Conservation (phyloP, 2,113 vertebrate species). For the Hylia prasina region DNA sequence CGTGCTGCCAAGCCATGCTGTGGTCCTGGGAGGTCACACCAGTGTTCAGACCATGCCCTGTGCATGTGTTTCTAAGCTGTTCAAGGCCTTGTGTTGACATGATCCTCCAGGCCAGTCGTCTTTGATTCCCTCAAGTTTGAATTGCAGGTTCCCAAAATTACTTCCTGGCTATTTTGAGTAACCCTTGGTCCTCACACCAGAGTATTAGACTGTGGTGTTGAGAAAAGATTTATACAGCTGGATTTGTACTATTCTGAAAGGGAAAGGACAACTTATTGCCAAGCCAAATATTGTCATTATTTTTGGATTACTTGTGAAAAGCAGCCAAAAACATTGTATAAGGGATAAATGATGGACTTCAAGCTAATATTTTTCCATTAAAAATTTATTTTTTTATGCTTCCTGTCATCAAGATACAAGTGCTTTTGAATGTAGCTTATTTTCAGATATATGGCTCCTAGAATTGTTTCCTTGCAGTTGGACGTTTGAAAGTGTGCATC, state of each 20-base stretch:
- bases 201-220: background rate
- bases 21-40: background rate
- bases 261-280: slow-evolving; percentile 27
- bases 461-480: slow-evolving; percentile 18
- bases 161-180: slow-evolving; percentile 21
- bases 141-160: background rate
- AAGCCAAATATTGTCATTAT: slow-evolving; percentile 52
- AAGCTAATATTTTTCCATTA: slow-evolving; percentile 63
- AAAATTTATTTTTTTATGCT: slow-evolving; percentile 62
- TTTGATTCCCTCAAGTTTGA: background rate
- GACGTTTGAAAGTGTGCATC: background rate
- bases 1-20: background rate
- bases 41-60: background rate
- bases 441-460: background rate
- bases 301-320: slow-evolving; percentile 48
- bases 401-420: background rate
- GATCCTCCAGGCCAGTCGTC: background rate
- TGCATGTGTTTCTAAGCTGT: background rate
- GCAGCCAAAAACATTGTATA: slow-evolving; percentile 33
- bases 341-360: slow-evolving; percentile 25
- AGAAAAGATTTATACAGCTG: slow-evolving; percentile 38
- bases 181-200: slow-evolving; percentile 1
- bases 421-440: background rate
- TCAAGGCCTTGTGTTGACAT: background rate
- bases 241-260: slow-evolving; percentile 31